A percentile compares a stretch with the other conserved stretches of the same genome.
These are phyloP conservation scores for Cynopterus sphinx DNA, from an alignment of 2,797 vertebrate species.

Conservation along the genomic window DNA sequence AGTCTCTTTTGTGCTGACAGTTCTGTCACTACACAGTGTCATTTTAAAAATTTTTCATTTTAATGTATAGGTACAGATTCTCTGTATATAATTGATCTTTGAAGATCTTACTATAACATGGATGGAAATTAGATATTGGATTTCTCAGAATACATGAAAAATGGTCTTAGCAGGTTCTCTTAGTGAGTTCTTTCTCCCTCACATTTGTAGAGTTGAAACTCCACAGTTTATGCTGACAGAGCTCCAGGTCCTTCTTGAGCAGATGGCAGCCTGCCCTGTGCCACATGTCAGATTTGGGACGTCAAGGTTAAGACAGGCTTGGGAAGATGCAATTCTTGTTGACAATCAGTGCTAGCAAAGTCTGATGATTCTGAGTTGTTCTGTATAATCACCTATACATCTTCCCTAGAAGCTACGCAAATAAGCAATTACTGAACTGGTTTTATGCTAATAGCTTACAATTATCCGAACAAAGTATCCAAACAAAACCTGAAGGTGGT, in stretches of 20 bases:
- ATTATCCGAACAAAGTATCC: not conserved
- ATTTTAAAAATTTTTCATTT: not conserved
- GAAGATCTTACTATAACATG: not conserved
- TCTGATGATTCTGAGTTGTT: not conserved
- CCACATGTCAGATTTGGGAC: conserved; percentile 85
- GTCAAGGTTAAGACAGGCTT: conserved; percentile 86
- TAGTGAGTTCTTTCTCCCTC: not conserved
- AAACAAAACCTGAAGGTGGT: not conserved
- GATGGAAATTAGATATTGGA: not conserved
- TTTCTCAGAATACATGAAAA: not conserved
- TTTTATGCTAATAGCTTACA: not conserved
- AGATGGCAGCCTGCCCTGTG: conserved; percentile 90
- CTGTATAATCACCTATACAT: not conserved
- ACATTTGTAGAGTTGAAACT: not conserved
- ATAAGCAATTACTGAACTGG: not conserved
- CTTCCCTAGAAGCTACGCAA: not conserved
- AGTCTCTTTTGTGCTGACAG: not conserved
- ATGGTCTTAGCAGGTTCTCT: not conserved
- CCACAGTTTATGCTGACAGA: conserved; percentile 85
- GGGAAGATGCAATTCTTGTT: not conserved
- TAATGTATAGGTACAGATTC: not conserved
- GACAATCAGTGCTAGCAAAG: not conserved
- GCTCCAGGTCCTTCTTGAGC: conserved; percentile 88
- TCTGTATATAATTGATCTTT: not conserved
- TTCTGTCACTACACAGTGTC: not conserved